Base-by-base conservation (phyloP, 2,113 vertebrate genomes). In the Takifugu flavidus region DNA sequence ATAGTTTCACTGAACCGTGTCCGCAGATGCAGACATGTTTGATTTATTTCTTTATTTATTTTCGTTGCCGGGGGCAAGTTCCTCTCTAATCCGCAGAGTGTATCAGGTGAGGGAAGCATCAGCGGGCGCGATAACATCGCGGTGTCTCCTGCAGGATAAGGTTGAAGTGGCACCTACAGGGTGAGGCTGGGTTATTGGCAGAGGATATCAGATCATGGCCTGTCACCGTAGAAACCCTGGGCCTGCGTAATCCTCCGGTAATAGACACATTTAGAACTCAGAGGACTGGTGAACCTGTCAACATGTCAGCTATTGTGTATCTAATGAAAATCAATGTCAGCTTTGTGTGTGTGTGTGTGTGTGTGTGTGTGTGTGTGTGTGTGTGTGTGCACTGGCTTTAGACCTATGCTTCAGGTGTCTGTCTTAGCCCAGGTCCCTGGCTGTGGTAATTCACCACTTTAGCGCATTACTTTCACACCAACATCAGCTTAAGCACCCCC, bases 91-190 rank as follows among this genome's bases (percentile, higher is more conserved):
- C 82, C 75, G 67, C 1, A 44, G 39, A 62, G 53, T 59, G 67
- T 72, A 80, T 83, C 79, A 70, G 59, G 63, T 70, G 75, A 79
- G 70, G 70, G 75, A 80, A 67, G 76, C 69, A 74, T 67, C 72
- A 53, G 64, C 0, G 28, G 50, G 46, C 47, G 68, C 26, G 86
- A 84, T 82, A 84, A 73, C 65, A 83, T 85, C 69, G 27, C 56
- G 51, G 52, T 13, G 68, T 78, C 59, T 74, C 66, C 45, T 47
- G 69, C 57, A 66, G 57, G 68, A 86, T 75, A 58, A 43, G 65
- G 63, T 55, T 77, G 61, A 77, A 79, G 74, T 80, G 69, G 62
- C 69, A 72, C 67, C 75, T 49, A 77, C 61, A 68, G 67, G 74
- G 66, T 65, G 67, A 82, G 67, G 67, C 76, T 67, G 58, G 71